Evolutionary conservation across 2,113 vertebrate genomes (phyloP).

Genomic region (Taxidea taxus): DNA sequence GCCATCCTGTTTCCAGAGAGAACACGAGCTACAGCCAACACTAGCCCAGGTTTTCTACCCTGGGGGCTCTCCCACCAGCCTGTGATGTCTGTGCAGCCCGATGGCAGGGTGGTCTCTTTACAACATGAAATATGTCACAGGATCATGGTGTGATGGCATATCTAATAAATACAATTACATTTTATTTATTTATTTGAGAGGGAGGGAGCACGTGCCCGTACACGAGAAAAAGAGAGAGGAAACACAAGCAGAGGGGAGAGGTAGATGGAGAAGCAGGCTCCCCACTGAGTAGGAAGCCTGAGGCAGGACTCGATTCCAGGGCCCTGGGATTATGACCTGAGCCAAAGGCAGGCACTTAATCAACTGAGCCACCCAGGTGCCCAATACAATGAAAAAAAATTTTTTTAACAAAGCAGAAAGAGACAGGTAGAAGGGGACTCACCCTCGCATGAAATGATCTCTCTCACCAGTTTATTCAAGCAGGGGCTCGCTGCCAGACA

Average conservation of each 20-base stretch:
- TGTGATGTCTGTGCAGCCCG: background rate
- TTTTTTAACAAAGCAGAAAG: background rate
- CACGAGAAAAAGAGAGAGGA: too few relatives aligned
- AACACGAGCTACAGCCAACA: background rate
- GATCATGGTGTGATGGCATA: background rate
- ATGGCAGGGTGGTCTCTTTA: constrained; percentile 24
- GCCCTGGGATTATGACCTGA: too few relatives aligned
- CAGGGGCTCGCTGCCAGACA: background rate
- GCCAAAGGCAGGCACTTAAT: too few relatives aligned
- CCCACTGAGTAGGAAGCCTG: too few relatives aligned
- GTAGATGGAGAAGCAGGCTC: too few relatives aligned
- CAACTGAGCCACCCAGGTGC: too few relatives aligned
- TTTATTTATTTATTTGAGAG: too few relatives aligned
- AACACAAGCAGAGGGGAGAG: too few relatives aligned
- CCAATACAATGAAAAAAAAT: background rate
- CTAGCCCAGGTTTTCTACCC: background rate
- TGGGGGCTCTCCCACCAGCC: background rate
- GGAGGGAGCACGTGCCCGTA: too few relatives aligned
- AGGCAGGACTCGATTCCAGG: too few relatives aligned
- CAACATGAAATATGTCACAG: background rate
- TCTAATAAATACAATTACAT: constrained; percentile 8
- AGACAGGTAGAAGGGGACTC: background rate
- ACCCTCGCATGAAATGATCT: background rate
- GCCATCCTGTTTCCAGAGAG: background rate
- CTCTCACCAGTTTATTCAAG: background rate